Evolutionary conservation across 2,888 invertebrate species (phyloP).

Genomic region (Brenthis hecate): DNA sequence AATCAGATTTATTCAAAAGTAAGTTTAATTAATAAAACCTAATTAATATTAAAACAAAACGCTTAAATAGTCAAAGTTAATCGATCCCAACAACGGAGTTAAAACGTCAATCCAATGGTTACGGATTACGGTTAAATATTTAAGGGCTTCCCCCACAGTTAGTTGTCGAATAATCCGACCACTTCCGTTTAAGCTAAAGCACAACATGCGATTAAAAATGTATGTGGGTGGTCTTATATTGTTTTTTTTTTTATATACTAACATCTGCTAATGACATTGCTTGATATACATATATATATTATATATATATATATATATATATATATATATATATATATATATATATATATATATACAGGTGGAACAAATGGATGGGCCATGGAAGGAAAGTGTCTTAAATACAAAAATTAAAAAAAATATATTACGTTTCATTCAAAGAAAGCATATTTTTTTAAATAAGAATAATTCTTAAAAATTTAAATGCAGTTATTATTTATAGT

Average conservation of each 20-base stretch:
- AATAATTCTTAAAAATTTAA: no score
- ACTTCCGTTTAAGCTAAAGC: conserved; percentile 18
- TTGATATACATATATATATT: not conserved
- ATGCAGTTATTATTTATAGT: no score
- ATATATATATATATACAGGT: no score
- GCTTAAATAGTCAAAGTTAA: conserved; percentile 4
- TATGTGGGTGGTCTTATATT: conserved; percentile 8
- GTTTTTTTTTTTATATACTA: conserved; percentile 7
- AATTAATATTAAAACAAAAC: not conserved
- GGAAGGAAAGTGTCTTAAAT: no score
- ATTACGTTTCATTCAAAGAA: no score
- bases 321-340: no score
- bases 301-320: no score
- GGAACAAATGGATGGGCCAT: no score
- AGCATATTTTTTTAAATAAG: no score
- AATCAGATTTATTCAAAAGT: no score
- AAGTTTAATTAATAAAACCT: no score
- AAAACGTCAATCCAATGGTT: conserved; percentile 20
- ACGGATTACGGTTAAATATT: conserved; percentile 35
- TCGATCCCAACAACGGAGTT: conserved; percentile 8
- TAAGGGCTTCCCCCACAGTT: conserved; percentile 22
- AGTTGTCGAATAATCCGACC: conserved; percentile 23
- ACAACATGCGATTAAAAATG: conserved; percentile 15
- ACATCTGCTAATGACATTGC: not conserved
- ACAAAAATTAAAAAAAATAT: no score